Conservation (phyloP, 2,113 vertebrate species). For the Laticauda colubrina region DNA sequence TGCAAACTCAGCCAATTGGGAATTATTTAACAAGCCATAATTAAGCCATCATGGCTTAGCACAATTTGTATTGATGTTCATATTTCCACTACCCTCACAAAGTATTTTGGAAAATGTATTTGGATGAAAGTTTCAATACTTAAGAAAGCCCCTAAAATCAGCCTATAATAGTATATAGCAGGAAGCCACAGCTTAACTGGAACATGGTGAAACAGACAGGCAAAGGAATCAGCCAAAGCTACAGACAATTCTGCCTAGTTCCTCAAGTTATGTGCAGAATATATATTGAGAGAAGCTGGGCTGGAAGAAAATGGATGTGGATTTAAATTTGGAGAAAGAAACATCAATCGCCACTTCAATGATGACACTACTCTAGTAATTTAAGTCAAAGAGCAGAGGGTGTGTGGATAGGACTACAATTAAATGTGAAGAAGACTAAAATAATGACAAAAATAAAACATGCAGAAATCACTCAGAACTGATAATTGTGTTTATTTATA, state of each 20-base stretch:
- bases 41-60: not conserved
- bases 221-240: not conserved
- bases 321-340: not conserved
- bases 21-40: not conserved
- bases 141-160: not conserved
- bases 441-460: not conserved
- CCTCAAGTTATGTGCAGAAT: not conserved
- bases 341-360: not conserved
- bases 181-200: not conserved
- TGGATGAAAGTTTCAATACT: not conserved
- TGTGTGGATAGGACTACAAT: not conserved
- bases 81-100: not conserved
- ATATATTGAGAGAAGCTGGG: not conserved
- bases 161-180: not conserved
- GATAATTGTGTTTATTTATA: not conserved
- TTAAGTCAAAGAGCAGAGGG: not conserved
- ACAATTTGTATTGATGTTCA: not conserved
- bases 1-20: not conserved
- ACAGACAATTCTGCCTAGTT: not conserved
- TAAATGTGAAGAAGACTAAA: not conserved
- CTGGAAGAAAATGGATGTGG: not conserved
- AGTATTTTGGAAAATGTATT: not conserved
- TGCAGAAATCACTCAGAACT: not conserved
- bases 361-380: not conserved
- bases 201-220: not conserved